Base-by-base conservation (phyloP, 2,113 vertebrate genomes). In the Macrotus californicus region DNA sequence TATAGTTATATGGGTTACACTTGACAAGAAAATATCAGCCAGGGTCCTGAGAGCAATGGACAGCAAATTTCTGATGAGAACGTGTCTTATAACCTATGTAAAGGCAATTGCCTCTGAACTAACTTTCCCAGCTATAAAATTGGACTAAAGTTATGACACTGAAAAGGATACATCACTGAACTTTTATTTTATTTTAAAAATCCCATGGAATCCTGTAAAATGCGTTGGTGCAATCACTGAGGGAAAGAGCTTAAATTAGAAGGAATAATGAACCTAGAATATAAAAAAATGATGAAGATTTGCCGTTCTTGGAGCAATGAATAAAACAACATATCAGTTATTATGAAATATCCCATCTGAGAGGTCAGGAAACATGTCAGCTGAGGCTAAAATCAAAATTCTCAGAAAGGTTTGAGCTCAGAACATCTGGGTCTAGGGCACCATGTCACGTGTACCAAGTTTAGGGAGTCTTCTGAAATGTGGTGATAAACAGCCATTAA, bases 401-500 rank as follows among this genome's bases (percentile, higher is more conserved):
- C 19, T 80, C 31, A 29, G 79, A 89, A 77, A 77, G 48, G 10
- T 39, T 79, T 64, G 69, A 90, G 84, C 39, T 92, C 54, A 89
- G 87, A 73, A 90, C 43, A 79, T 88, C 66, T 86, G 81, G 41
- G 83, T 94, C 31, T 64, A 77, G 83, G 87, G 91, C 92, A 96
- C 79, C 34, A 76, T 66, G 91, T 85, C 77, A 95, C 75, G 39
- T 70, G 29, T 81, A 82, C 70, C 64, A 43, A 91, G 54, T 87
- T 66, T 86, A 92, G 54, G 19, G n/a, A 29, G 16, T 91, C 54
- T 94, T 93, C 76, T 94, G 56, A 95, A 87, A 92, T 91, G 92
- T 84, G 50, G 50, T 93, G 29, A 88, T 91, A 94, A 97, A 97
- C 24, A 92, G 64, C n/a, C 39, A 76, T 16, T 66, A 56, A 92